Conservation (phyloP, 1,140 invertebrate genomes). For the Drosophila cardini region DNA sequence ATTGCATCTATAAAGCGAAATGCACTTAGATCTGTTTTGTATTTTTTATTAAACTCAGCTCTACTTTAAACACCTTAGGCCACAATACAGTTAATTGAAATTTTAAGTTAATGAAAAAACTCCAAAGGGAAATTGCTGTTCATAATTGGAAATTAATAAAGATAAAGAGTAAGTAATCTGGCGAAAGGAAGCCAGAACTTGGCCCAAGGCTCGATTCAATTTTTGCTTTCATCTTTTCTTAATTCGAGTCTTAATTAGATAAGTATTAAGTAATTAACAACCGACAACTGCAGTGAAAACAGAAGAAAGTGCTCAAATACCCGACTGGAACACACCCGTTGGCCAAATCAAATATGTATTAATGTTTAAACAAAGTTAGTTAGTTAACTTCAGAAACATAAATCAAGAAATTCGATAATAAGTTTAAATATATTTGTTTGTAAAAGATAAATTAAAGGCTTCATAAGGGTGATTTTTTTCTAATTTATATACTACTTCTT, state of each 20-base stretch:
- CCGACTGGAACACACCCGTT: no score
- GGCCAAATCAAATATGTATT: no score
- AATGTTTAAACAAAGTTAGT: no score
- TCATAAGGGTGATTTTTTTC: no score
- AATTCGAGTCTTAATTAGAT: constrained; percentile 26
- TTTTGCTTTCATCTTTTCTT: constrained; percentile 40
- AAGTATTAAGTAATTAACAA: constrained; percentile 40
- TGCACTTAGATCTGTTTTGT: constrained; percentile 1
- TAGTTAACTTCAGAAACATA: no score
- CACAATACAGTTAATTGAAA: constrained; percentile 20
- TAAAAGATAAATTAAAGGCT: no score
- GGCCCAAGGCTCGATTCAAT: constrained; percentile 9
- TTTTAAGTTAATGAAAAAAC: constrained; percentile 12
- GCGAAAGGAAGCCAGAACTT: not conserved
- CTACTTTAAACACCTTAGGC: constrained; percentile 23
- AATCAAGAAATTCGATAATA: no score
- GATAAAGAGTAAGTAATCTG: constrained; percentile 5
- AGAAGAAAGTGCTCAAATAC: constrained; percentile 13
- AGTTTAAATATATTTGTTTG: no score
- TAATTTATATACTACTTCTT: no score
- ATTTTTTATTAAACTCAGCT: not conserved
- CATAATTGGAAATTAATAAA: constrained; percentile 27
- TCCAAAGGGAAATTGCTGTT: not conserved
- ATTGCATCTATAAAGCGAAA: not conserved
- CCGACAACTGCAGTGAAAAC: constrained; percentile 37